Evolutionary conservation across 2,888 invertebrate species (phyloP), one percentile per base, ranked within the genome.

Genomic region (Protula sp.): DNA sequence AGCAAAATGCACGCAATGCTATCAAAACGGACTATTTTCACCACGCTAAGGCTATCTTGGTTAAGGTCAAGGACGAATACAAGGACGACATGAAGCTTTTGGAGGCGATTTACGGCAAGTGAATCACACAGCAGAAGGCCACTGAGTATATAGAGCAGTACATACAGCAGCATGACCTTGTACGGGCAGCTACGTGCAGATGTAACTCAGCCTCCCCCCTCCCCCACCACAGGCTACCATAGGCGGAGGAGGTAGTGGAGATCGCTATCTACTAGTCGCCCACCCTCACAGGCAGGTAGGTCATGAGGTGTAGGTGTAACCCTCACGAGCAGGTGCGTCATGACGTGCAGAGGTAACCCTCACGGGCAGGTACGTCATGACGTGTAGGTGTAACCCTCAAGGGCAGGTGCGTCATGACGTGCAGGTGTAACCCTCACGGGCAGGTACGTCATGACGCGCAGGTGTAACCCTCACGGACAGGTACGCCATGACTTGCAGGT

Each of bases 251-350:
- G n/a, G n/a, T n/a, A n/a, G 77, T 75, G n/a, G 71, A 74, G n/a
- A 68, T 79, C 61, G 70, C 65, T 29, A 69, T 79, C 9, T 71
- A 74, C 57, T 79, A 76, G 77, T 26, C 9, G 73, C 75, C 52
- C 71, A 74, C 76, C 54, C 64, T 79, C 57, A 68, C 73, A 22
- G 74, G 76, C 70, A 78, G 77, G 78, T 78, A 58, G 59, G n/a
- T n/a, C n/a, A n/a, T n/a, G n/a, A n/a, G n/a, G 63, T 38, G 45
- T 22, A 55, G 55, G 55, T 9, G 9, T 22, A 14, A 22, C n/a
- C 50, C 5, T 50, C 19, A 9, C 19, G 14, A 45, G 45, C n/a
- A n/a, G n/a, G n/a, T n/a, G n/a, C n/a, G n/a, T n/a, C n/a, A n/a
- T n/a, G n/a, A n/a, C n/a, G n/a, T n/a, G n/a, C n/a, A n/a, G n/a